A percentile compares a stretch with the other conserved stretches of the same genome.
These are phyloP conservation scores for Alviniconcha marisindica DNA, from an alignment of 1,140 invertebrate genomes.

Conservation along the genomic window DNA sequence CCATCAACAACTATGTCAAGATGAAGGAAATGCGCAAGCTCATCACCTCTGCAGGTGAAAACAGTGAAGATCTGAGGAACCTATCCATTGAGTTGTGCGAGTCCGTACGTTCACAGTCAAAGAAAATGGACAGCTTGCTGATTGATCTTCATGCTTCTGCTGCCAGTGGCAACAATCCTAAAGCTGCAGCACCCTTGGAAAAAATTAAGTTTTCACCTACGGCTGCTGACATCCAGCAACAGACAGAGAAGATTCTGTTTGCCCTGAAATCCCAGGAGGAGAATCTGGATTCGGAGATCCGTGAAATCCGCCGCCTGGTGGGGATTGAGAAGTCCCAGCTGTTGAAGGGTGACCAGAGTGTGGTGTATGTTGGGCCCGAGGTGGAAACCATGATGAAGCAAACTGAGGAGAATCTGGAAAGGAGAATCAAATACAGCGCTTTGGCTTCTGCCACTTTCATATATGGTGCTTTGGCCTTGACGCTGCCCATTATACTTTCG, in stretches of 20 bases:
- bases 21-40: conserved; percentile 82
- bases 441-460: conserved; percentile 65
- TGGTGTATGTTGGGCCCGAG: conserved; percentile 73
- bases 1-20: conserved; percentile 82
- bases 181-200: neutral
- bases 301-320: conserved; percentile 55
- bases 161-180: neutral
- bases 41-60: conserved; percentile 76
- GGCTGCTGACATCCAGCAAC: conserved; percentile 41
- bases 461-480: conserved; percentile 65
- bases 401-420: conserved; percentile 69
- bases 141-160: conserved; percentile 49
- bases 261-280: conserved; percentile 59
- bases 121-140: conserved; percentile 61
- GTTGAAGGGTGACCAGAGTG: conserved; percentile 30
- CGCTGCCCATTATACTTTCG: conserved; percentile 65
- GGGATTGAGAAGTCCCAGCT: conserved; percentile 28
- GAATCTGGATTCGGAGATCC: conserved; percentile 48
- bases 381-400: conserved; percentile 61
- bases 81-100: conserved; percentile 54
- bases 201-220: conserved; percentile 31
- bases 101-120: conserved; percentile 59
- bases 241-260: conserved; percentile 59
- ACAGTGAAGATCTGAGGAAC: conserved; percentile 53
- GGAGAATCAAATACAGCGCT: conserved; percentile 70